Conservation (phyloP, 2,113 vertebrate species). For the Trinectes maculatus region DNA sequence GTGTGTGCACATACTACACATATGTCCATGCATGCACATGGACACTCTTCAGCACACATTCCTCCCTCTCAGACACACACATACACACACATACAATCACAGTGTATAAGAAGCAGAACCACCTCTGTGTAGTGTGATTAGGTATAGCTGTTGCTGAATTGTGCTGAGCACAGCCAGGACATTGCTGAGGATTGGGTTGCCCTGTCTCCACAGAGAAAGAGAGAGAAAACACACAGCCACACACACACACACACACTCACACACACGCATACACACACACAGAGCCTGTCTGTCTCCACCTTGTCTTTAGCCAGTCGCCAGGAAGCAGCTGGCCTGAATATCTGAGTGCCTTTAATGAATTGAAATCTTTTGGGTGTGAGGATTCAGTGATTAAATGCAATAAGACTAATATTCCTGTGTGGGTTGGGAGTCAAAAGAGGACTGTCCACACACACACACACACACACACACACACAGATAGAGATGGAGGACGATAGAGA, state of each 20-base stretch:
- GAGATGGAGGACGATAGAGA: constrained; percentile 49
- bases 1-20: constrained; percentile 2
- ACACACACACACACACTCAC: constrained; percentile 34
- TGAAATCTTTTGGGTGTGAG: constrained; percentile 81
- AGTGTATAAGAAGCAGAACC: constrained; percentile 60
- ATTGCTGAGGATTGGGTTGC: constrained; percentile 82
- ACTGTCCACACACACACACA: constrained; percentile 59
- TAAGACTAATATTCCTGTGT: constrained; percentile 89
- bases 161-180: constrained; percentile 75
- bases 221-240: too few relatives aligned
- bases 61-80: constrained; percentile 35
- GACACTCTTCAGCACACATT: constrained; percentile 22
- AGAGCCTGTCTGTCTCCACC: constrained; percentile 85
- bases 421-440: constrained; percentile 80
- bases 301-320: constrained; percentile 86
- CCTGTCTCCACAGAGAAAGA: constrained; percentile 62
- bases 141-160: constrained; percentile 75
- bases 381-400: constrained; percentile 89
- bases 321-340: constrained; percentile 93
- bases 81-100: constrained; percentile 31
- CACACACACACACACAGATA: constrained; percentile 24
- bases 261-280: constrained; percentile 44
- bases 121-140: constrained; percentile 80
- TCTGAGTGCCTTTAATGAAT: constrained; percentile 91
- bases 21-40: constrained; percentile 24